These are phyloP conservation scores for Xenentodon cancila DNA, from an alignment of 2,797 vertebrate genomes.

Conservation along the genomic window DNA sequence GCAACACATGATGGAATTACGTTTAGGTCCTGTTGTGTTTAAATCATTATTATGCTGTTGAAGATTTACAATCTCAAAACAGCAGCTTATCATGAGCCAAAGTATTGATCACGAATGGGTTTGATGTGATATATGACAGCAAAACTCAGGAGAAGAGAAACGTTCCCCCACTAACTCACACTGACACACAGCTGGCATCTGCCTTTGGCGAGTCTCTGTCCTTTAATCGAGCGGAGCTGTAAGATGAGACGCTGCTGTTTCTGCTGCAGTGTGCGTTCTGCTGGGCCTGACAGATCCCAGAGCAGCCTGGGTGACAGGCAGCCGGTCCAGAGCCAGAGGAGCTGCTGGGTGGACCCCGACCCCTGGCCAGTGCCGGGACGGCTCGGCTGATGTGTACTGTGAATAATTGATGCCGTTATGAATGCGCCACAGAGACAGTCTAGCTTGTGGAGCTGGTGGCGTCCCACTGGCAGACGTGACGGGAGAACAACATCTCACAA, in stretches of 20 bases:
- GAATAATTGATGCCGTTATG: conserved; percentile 79
- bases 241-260: conserved; percentile 64
- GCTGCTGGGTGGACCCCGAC: conserved; percentile 45
- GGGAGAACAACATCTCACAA: not conserved
- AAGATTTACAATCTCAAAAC: too few relatives aligned
- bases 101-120: too few relatives aligned
- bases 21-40: too few relatives aligned
- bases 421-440: conserved; percentile 65
- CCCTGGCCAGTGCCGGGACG: conserved; percentile 29
- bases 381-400: conserved; percentile 32
- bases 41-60: too few relatives aligned
- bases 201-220: conserved; percentile 30
- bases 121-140: too few relatives aligned
- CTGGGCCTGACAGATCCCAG: conserved; percentile 48
- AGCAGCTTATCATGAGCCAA: too few relatives aligned
- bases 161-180: too few relatives aligned
- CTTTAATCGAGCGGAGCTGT: conserved; percentile 53
- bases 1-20: too few relatives aligned
- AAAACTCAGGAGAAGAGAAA: too few relatives aligned
- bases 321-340: conserved; percentile 26
- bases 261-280: conserved; percentile 67
- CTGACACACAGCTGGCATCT: conserved; percentile 13
- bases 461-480: not conserved
- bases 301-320: conserved; percentile 33
- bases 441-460: conserved; percentile 32